A percentile compares a stretch with the other conserved stretches of the same genome.
Evolutionary conservation across 2,888 invertebrate species (phyloP).

Genomic region (Hypena proboscidalis): DNA sequence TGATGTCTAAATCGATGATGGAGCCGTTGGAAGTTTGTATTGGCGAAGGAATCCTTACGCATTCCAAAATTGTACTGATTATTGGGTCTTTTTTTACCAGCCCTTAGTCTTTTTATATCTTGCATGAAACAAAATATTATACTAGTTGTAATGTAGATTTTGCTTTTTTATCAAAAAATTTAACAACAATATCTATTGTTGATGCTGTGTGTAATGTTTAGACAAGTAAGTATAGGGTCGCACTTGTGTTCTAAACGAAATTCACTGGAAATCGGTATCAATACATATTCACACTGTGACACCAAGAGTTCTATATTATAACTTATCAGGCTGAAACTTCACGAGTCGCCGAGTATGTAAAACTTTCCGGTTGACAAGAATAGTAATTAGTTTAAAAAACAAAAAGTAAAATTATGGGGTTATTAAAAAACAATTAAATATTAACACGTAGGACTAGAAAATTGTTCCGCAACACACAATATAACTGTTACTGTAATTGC

Average conservation of each 20-base stretch:
- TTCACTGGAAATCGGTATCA: too few relatives aligned
- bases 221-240: conserved; percentile 4
- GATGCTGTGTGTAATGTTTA: conserved; percentile 23
- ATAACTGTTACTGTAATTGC: conserved; percentile 56
- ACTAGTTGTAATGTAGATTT: conserved; percentile 17
- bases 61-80: conserved; percentile 58
- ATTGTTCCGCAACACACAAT: conserved; percentile 32
- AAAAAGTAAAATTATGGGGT: too few relatives aligned
- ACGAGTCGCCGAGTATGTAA: too few relatives aligned
- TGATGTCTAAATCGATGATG: conserved; percentile 4
- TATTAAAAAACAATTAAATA: conserved; percentile 8
- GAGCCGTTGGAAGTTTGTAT: not conserved
- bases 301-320: not conserved
- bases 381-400: too few relatives aligned
- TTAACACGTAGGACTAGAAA: conserved; percentile 23
- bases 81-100: conserved; percentile 23
- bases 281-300: not conserved
- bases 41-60: conserved; percentile 33
- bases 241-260: conserved; percentile 2
- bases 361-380: too few relatives aligned
- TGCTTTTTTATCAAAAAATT: conserved; percentile 33
- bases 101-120: conserved; percentile 25
- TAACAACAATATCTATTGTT: conserved; percentile 57
- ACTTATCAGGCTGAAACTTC: not conserved
- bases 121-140: conserved; percentile 22